phyloP scores from a whole-genome alignment of 1,140 invertebrate species.

The Vanessa tameamea region DNA sequence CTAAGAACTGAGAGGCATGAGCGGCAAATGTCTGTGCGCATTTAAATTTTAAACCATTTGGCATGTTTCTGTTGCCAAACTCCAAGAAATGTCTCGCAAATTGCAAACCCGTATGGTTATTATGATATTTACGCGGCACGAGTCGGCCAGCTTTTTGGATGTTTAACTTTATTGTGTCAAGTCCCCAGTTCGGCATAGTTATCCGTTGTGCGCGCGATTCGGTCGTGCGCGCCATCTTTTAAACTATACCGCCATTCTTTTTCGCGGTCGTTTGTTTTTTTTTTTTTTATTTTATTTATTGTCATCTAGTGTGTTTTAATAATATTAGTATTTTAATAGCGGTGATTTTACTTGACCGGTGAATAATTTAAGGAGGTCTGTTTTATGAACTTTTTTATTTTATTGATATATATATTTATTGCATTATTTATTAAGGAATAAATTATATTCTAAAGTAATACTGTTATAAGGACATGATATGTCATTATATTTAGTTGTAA shows the following conservation, averaged over 20 bases:
- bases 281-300: neutral
- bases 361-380: neutral
- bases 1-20: conserved; percentile 18
- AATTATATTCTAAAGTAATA: too few relatives aligned
- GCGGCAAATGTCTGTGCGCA: conserved; percentile 17
- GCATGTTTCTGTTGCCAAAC: conserved; percentile 32
- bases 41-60: conserved; percentile 34
- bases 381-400: neutral
- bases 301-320: neutral
- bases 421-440: neutral
- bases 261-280: conserved; percentile 20
- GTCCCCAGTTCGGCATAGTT: conserved; percentile 32
- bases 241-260: conserved; percentile 28
- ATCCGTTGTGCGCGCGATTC: conserved; percentile 36
- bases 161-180: conserved; percentile 41
- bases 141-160: conserved; percentile 23
- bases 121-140: conserved; percentile 31
- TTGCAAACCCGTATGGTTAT: conserved; percentile 32
- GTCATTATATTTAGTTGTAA: too few relatives aligned
- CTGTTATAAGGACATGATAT: too few relatives aligned
- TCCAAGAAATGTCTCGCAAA: conserved; percentile 32
- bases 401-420: neutral
- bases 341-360: neutral
- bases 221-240: conserved; percentile 28
- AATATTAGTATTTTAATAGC: neutral